Base-by-base conservation (phyloP, 2,888 invertebrate species). In the Acanthosepion pharaonis region DNA sequence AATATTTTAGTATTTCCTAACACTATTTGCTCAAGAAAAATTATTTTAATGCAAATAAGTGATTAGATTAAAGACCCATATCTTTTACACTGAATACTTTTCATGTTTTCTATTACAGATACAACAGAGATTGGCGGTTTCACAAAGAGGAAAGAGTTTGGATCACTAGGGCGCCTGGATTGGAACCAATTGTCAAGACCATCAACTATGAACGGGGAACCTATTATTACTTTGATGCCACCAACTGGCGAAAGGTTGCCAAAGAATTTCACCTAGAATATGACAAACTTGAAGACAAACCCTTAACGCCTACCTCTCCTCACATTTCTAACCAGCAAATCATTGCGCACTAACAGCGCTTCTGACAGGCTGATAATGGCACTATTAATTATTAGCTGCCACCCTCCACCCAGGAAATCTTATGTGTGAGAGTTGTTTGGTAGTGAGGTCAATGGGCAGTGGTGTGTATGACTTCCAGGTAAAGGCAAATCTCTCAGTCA, bases 191-290 rank as follows among this genome's bases (percentile, higher is more conserved):
- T 96, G 99, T 99, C 98, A 99, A 99, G 98, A 99, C 99, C 96
- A 98, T 98, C 97, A 99, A 99, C 96, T 99, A 99, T 98, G 99
- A 99, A 98, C 98, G 99, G 97, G 99, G 99, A 98, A 99, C 99
- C 97, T 99, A 99, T 98, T 99, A 99, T 98, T 99, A 99, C 98
- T 99, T 99, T 98, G 99, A 99, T 98, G 99, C 99, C 97, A 99
- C 99, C 98, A 99, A 99, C 98, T 99, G 99, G 99, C 98, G 99
- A 97, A 99, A 99, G 98, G 99, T 99, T 97, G 98, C 99, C 97
- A 99, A 99, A 98, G 99, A 99, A 98, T 99, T 99, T 98, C 98
- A 99, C 98, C 98, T 99, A 98, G 99, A 99, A 98, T 99, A 99
- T 98, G 99, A 99, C 98, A 99, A 99, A 98, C 98, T 99, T 97